Evolutionary conservation across 92 coral and sea anemone genomes (phyloP).

Genomic region (Diadumene lineata): DNA sequence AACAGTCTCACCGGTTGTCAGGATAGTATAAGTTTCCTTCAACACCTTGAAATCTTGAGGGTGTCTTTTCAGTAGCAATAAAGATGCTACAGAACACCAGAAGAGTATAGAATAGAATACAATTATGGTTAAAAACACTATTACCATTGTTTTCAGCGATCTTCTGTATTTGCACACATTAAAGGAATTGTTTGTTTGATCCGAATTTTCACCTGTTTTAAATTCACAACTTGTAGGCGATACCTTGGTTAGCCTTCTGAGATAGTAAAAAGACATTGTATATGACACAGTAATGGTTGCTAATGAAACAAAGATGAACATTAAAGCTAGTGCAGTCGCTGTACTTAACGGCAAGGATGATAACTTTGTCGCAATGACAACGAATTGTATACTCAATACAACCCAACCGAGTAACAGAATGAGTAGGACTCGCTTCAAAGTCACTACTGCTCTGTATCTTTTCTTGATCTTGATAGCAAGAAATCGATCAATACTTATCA

Average conservation of each 20-base stretch:
- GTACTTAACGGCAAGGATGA: not conserved
- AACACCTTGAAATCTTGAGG: not conserved
- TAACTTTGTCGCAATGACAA: not conserved
- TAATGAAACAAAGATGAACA: not conserved
- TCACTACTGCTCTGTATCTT: slow-evolving; percentile 5
- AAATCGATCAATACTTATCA: slow-evolving; percentile 15
- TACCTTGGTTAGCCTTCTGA: not conserved
- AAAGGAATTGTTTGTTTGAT: not conserved
- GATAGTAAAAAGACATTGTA: slow-evolving; percentile 11
- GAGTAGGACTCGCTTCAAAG: slow-evolving; percentile 4
- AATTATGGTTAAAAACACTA: slow-evolving; percentile 1
- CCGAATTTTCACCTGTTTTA: not conserved
- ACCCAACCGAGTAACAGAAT: not conserved
- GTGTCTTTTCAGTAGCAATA: not conserved
- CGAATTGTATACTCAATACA: not conserved
- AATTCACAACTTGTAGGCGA: slow-evolving; percentile 4
- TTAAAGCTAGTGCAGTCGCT: not conserved
- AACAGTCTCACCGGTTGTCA: slow-evolving; percentile 4
- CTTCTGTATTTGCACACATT: slow-evolving; percentile 15
- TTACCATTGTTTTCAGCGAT: slow-evolving; percentile 25
- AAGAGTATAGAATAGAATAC: not conserved
- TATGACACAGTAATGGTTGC: slow-evolving; percentile 1
- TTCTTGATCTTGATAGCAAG: slow-evolving; percentile 17
- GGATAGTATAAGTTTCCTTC: not conserved
- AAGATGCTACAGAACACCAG: slow-evolving; percentile 11